Percentiles rank a stretch among this genome's conserved stretches.
These are phyloP conservation scores for Odontophorus gujanensis DNA, from an alignment of 2,113 vertebrate species.

Conservation along the genomic window DNA sequence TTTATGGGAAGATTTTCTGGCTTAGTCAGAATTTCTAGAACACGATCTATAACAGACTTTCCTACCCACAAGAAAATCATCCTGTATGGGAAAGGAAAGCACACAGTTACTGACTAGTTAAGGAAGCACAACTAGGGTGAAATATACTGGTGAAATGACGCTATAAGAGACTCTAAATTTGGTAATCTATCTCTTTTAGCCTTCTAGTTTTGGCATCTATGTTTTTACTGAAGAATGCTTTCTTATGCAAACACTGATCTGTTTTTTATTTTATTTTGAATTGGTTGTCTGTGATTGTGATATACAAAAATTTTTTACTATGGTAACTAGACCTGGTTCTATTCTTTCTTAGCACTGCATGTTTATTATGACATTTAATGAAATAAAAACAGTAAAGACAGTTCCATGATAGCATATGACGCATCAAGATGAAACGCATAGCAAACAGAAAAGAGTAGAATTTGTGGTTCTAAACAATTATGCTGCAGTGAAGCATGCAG, in stretches of 20 bases:
- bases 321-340: neutral
- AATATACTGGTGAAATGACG: neutral
- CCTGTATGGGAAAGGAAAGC: neutral
- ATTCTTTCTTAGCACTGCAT: neutral
- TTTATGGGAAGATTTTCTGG: neutral
- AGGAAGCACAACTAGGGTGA: neutral
- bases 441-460: neutral
- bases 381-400: neutral
- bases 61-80: neutral
- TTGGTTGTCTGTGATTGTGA: neutral
- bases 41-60: neutral
- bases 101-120: neutral
- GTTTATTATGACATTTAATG: neutral
- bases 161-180: neutral
- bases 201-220: neutral
- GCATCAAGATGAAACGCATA: neutral
- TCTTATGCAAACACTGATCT: fast-evolving
- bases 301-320: neutral
- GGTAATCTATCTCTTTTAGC: neutral
- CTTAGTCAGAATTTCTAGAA: neutral
- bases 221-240: neutral
- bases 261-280: neutral
- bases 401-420: fast-evolving
- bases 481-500: neutral
- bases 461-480: neutral